phyloP scores from a whole-genome alignment of 2,888 invertebrate species.

The Plagiodera versicolora region DNA sequence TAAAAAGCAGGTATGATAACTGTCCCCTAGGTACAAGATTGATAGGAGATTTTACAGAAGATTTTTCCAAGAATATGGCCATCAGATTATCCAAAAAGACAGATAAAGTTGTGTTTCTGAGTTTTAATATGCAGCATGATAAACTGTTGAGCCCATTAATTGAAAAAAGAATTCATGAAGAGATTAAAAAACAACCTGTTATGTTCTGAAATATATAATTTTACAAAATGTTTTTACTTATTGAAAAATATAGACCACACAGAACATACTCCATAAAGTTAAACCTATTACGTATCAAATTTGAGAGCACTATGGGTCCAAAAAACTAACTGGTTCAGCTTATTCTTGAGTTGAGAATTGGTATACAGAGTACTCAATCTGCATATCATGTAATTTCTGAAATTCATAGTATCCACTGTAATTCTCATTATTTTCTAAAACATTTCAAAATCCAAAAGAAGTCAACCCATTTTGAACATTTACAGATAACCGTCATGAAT shows the following conservation, averaged over 20 bases:
- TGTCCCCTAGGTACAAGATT: slow-evolving; percentile 50
- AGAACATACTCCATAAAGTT: not conserved
- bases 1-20: slow-evolving; percentile 42
- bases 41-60: slow-evolving; percentile 50
- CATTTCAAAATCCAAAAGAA: too few species aligned
- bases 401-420: not conserved
- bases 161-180: slow-evolving; percentile 53
- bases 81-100: slow-evolving; percentile 51
- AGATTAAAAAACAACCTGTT: slow-evolving; percentile 52
- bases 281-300: too few species aligned
- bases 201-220: slow-evolving; percentile 39
- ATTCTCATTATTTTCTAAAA: too few species aligned
- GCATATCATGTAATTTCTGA: not conserved
- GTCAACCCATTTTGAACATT: too few species aligned
- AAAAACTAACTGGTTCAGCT: not conserved
- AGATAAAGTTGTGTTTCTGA: slow-evolving; percentile 56
- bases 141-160: slow-evolving; percentile 46
- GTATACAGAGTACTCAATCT: not conserved
- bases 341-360: not conserved
- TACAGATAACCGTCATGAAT: too few species aligned
- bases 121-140: slow-evolving; percentile 55
- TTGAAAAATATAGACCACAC: not conserved
- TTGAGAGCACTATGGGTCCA: not conserved
- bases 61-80: slow-evolving; percentile 33
- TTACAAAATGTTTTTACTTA: not conserved